Base-by-base conservation (phyloP, 1,140 invertebrate genomes). In the Brachionus rubens region DNA sequence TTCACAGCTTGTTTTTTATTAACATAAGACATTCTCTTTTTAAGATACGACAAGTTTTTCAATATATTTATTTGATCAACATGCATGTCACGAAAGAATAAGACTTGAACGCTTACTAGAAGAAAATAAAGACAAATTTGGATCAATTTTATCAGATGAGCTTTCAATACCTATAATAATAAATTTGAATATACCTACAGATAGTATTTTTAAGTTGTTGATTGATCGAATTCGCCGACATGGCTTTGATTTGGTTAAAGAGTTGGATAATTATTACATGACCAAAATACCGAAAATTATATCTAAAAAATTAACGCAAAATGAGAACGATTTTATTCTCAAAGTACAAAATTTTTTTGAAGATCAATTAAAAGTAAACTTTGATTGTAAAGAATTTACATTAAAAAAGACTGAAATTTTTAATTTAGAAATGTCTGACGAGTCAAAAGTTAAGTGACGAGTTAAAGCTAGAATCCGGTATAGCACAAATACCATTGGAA, bases 31-130 rank as follows among this genome's bases (percentile, higher is more conserved):
- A n/a, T n/a, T n/a, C n/a, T n/a, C n/a, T 5, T 36, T 36, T 36
- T 36, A 5, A 36, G 21, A 52, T 7, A 36, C 28, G 0, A 21
- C 16, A 41, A 19, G 33, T 75, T 28, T 40, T 16, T 52, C 50
- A 2, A 52, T 75, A 26, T 75, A 36, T 54, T 50, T 54, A 36
- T 41, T 75, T 21, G 70, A 75, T 54, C 70, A 75, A 40, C 70
- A 75, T 56, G 70, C 70, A 24, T 33, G 28, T 7, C 70, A 75
- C 40, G 70, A 75, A 75, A 54, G 70, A 43, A 52, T 75, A 3
- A 28, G 47, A 14, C 50, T 75, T 24, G 70, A 75, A 56, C 7
- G 54, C 33, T 56, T 75, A 12, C 19, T 54, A 26, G 6, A 36
- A 10, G 16, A 43, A 24, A 54, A 26, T 14, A 43, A 26, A 9